Evolutionary conservation across 2,797 vertebrate species (phyloP), one percentile per base, ranked within the genome.

Genomic region (Simalia tracyae): DNA sequence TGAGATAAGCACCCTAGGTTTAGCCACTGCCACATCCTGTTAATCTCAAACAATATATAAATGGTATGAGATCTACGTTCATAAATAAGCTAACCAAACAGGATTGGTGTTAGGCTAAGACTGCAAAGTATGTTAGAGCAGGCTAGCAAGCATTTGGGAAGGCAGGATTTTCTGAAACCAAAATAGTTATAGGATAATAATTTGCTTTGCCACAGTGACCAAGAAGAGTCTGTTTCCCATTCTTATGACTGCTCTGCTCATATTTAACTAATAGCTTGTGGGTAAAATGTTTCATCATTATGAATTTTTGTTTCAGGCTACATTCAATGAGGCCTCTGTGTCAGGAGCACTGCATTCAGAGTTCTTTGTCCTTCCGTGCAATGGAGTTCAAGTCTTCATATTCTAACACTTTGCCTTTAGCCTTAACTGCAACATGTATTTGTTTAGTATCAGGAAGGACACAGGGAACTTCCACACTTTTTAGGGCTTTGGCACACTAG

Each of bases 81-180:
- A 63, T 22, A 61, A 87, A 87, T 6, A 90, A 61, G 42, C 7
- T 28, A 76, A n/a, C 22, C 61, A 63, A 31, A 31, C n/a, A 63
- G 87, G 17, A 59, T 89, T 28, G 11, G 61, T 66, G n/a, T 56
- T 57, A 57, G 28, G 17, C 46, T 63, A 36, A 60, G 57, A 11
- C 57, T 54, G 42, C 36, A 87, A 63, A 72, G 14, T 92, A 12
- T 64, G 84, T 90, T 92, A 36, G 9, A 57, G 64, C 84, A 56
- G 24, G 66, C 50, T 17, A 11, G 89, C 0, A n/a, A 6, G 81
- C 0, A 0, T 2, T 17, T 3, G 3, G 4, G 1, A 68, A 90
- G 5, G 2, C n/a, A 56, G 46, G 0, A 15, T 6, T 1, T n/a
- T 84, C 89, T 88, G 22, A 76, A 66, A 57, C 50, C 9, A 59